These are phyloP conservation scores for Spheniscus humboldti DNA, from an alignment of 2,797 vertebrate species.

Conservation along the genomic window DNA sequence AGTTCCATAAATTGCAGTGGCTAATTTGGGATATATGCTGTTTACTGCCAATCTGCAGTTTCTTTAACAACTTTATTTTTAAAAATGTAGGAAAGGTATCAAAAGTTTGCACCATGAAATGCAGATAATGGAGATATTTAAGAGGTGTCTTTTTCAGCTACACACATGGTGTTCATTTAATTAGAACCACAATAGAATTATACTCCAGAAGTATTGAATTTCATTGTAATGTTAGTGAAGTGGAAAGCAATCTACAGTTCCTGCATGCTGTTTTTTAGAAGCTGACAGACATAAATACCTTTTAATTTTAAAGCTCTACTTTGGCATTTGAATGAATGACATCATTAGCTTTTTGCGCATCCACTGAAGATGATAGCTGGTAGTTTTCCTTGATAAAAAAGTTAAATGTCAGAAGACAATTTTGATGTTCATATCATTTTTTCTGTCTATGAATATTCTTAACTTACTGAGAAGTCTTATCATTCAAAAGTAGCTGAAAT, in stretches of 20 bases:
- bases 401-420: not conserved
- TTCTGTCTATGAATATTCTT: not conserved
- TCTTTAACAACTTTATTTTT: not conserved
- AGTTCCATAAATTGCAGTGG: not conserved
- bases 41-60: not conserved
- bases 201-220: not conserved
- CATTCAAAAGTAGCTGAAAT: not conserved
- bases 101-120: not conserved
- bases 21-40: not conserved
- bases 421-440: not conserved
- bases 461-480: not conserved
- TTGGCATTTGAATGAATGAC: not conserved
- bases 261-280: not conserved
- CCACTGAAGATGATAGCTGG: not conserved
- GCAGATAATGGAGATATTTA: not conserved
- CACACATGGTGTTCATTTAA: not conserved
- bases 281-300: not conserved
- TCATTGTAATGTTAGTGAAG: not conserved
- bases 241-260: not conserved
- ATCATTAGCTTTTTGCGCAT: not conserved
- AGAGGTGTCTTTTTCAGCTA: not conserved
- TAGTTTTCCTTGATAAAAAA: not conserved
- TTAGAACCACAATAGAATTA: not conserved
- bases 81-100: not conserved
- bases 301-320: not conserved